Evolutionary conservation across 2,888 invertebrate genomes (phyloP).

Genomic region (Ferrisia virgata): DNA sequence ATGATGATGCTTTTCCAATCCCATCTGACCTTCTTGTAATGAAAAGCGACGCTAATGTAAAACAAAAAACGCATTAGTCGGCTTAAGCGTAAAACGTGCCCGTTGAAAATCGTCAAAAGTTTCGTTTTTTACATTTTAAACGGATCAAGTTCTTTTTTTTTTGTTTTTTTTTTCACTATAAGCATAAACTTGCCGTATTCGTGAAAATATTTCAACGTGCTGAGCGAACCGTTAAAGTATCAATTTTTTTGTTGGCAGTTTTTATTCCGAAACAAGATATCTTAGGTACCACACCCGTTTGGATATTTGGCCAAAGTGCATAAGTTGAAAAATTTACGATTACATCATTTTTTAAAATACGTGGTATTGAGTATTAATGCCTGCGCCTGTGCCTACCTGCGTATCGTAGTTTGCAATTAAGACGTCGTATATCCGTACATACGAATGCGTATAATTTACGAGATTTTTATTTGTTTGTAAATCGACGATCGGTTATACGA

Average conservation of each 20-base stretch:
- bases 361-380: too few relatives aligned
- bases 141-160: neutral
- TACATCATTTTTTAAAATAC: too few relatives aligned
- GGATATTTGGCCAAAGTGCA: neutral
- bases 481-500: neutral
- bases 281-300: neutral
- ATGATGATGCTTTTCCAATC: conserved; percentile 31
- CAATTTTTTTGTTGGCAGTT: neutral
- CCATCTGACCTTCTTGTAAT: conserved; percentile 24
- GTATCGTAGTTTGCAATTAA: neutral
- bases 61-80: conserved; percentile 15
- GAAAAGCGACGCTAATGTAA: conserved; percentile 27
- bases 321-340: neutral
- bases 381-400: too few relatives aligned
- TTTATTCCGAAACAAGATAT: neutral
- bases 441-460: neutral
- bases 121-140: conserved; percentile 9
- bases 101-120: neutral
- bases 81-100: conserved; percentile 6
- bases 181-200: neutral
- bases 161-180: neutral
- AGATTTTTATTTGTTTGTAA: neutral
- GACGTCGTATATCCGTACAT: neutral
- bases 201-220: neutral
- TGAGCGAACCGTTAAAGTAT: neutral